Percentiles rank a stretch among this genome's conserved stretches.
Conservation (phyloP, 2,888 invertebrate species). For the Coremacera marginata region DNA sequence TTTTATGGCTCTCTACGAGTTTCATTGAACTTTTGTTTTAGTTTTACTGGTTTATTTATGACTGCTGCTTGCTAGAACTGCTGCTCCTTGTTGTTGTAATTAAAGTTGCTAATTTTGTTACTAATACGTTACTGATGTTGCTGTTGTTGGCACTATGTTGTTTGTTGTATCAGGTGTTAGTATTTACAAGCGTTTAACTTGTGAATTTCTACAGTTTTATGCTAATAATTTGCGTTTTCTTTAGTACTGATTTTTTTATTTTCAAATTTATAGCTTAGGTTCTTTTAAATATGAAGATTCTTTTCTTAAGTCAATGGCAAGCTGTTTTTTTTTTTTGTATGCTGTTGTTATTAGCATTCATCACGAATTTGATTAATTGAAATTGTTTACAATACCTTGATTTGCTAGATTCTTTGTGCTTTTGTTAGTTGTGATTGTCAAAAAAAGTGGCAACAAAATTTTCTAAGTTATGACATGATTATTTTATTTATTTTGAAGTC, state of each 20-base stretch:
- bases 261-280: neutral
- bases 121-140: neutral
- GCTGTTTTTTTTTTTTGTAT: neutral
- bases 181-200: slow-evolving; percentile 12
- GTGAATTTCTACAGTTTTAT: neutral
- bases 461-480: no score
- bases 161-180: slow-evolving; percentile 13
- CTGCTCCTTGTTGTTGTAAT: slow-evolving; percentile 4
- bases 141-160: neutral
- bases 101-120: slow-evolving; percentile 14
- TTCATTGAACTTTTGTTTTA: neutral
- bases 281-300: neutral
- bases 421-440: no score
- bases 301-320: neutral
- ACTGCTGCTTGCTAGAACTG: neutral
- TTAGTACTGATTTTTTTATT: neutral
- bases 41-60: neutral
- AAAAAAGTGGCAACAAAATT: no score
- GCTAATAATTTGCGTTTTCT: neutral
- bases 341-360: neutral
- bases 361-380: neutral
- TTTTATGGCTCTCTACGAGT: neutral
- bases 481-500: no score
- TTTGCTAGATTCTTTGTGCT: no score
- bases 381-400: neutral